Base-by-base conservation (phyloP, 2,113 vertebrate genomes). In the Albula goreensis region DNA sequence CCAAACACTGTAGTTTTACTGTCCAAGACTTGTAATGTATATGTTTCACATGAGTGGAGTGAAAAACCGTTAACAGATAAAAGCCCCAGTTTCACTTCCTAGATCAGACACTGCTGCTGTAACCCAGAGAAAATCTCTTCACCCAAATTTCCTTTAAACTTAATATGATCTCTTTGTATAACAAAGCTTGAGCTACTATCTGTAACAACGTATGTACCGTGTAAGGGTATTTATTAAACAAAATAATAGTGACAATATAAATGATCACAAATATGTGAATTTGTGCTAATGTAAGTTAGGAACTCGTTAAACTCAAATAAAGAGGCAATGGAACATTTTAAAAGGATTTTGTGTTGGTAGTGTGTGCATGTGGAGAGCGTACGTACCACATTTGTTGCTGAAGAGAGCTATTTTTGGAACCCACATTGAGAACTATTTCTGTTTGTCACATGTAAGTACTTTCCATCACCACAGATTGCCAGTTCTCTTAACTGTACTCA, bases 391-490 rank as follows among this genome's bases (percentile, higher is more conserved):
- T 49, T 52, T 31, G 85, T 78, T 19, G 78, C 57, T 17, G 56
- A 48, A 9, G 22, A 56, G 85, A 13, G 78, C 80, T 88, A 82
- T 89, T 88, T 88, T 79, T 86, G 63, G 85, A 66, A 51, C 87
- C 83, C 83, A 74, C 31, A 74, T 80, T 25, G 78, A 81, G 83
- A 63, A 78, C 86, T 89, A 87, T 91, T 89, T 91, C 86, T 86
- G 86, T 87, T 87, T 77, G 60, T 70, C 79, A 84, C 83, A 89
- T 86, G 63, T 88, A 88, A 89, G 85, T 86, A 88, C 88, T 89
- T 87, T 53, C 89, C 86, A 82, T 84, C 53, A n/a, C 85, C 84
- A 86, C 87, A 91, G 90, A 91, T 88, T 88, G 84, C 83, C 84
- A 86, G 86, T 88, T 84, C 53, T 81, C 74, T 87, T 85, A 52